Evolutionary conservation across 2,113 vertebrate genomes (phyloP).

Genomic region (Nibea coibor): DNA sequence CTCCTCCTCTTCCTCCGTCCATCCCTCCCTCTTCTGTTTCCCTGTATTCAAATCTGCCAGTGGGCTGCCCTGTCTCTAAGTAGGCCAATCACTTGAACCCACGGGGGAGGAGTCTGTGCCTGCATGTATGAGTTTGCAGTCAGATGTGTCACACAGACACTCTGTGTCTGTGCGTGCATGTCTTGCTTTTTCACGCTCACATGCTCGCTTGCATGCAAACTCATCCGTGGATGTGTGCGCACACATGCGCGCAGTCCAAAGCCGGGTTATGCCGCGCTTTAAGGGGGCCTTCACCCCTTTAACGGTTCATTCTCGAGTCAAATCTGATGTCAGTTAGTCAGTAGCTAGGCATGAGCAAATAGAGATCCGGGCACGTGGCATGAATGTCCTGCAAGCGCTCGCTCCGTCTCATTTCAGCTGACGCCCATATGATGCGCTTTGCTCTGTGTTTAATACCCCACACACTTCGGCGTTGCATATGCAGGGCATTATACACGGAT

Average conservation of each 20-base stretch:
- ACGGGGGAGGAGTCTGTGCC: slow-evolving; percentile 53
- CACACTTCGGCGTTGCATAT: too few species aligned
- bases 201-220: not conserved
- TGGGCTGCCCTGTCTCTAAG: slow-evolving; percentile 63
- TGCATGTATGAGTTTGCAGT: slow-evolving; percentile 28
- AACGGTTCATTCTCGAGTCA: not conserved
- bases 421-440: not conserved
- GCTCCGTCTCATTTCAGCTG: too few species aligned
- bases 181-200: not conserved
- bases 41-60: slow-evolving; percentile 73
- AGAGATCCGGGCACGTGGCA: too few species aligned
- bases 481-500: too few species aligned
- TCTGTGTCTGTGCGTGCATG: not conserved
- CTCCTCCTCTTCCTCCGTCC: slow-evolving; percentile 31
- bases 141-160: slow-evolving; percentile 26
- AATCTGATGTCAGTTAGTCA: not conserved
- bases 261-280: not conserved
- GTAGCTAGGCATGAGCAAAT: too few species aligned
- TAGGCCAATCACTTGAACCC: slow-evolving; percentile 68
- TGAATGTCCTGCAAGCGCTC: too few species aligned
- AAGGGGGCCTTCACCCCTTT: not conserved
- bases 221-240: not conserved
- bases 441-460: not conserved
- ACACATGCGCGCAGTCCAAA: not conserved
- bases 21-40: slow-evolving; percentile 55